Evolutionary conservation across 2,797 vertebrate species (phyloP), one percentile per base, ranked within the genome.

Genomic region (Sebastes minor): DNA sequence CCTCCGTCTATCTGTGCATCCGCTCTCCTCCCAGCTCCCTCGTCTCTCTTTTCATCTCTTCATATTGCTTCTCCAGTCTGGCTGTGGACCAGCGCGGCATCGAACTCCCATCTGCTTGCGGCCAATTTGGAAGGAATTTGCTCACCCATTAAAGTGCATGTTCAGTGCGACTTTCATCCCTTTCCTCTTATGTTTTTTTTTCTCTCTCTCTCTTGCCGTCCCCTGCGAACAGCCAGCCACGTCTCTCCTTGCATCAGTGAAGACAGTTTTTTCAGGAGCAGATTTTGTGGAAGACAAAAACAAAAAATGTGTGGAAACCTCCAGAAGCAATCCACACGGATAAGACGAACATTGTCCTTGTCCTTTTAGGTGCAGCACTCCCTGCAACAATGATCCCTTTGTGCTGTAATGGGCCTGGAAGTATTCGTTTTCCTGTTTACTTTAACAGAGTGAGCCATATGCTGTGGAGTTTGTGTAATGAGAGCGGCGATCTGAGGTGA

Each of bases 71-170:
- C 72, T 78, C 59, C 68, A 55, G 27, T 65, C 77, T 85, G 85
- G 82, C 89, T 80, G 14, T 71, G 14, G 33, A 87, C 74, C 81
- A 87, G 80, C 11, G 1, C 75, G 10, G 52, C 74, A 67, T 86
- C 13, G 32, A 88, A 81, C 76, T 78, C 74, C 67, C 38, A 46
- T 88, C 68, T 82, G 74, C 88, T 85, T n/a, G 10, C 46, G 22
- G 86, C 81, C 87, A 90, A 85, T 94, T 92, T 93, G 80, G 71
- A 86, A 82, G 70, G 76, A 86, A 92, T 89, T 88, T 89, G 73
- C 89, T 87, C 63, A n/a, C 68, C 88, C 83, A 84, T 93, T 92
- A 84, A 91, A 89, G 84, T 78, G 71, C 72, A 77, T 87, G 87
- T 90, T 91, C 88, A 77, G 80, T 53, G 10, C 57, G 20, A 82